A percentile compares a stretch with the other conserved stretches of the same genome.
Evolutionary conservation across 2,888 invertebrate genomes (phyloP).

Genomic region (Caenorhabditis sp.): DNA sequence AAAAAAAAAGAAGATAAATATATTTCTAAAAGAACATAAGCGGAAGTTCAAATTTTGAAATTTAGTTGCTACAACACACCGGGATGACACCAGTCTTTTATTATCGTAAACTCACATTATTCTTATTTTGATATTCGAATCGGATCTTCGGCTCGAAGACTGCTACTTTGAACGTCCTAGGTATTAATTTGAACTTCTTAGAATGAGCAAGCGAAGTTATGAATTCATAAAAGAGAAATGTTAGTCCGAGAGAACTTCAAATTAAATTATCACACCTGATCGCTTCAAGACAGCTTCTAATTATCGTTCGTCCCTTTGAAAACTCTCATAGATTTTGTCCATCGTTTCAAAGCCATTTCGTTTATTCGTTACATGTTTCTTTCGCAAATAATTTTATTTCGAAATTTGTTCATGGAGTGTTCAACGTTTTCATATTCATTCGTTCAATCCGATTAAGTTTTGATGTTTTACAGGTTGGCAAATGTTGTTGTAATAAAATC

Average conservation of each 20-base stretch:
- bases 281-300: no score
- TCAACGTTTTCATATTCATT: no score
- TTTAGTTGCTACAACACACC: background rate
- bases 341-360: no score
- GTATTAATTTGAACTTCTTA: no score
- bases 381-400: no score
- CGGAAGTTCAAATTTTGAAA: background rate
- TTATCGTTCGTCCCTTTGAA: no score
- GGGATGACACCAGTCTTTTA: background rate
- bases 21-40: background rate
- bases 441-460: background rate
- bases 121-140: no score
- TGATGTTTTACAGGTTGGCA: background rate
- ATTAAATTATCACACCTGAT: no score
- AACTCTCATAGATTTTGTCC: background rate
- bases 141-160: no score
- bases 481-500: background rate
- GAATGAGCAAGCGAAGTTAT: background rate
- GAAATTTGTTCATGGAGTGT: no score
- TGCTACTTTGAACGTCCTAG: no score
- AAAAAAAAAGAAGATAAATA: background rate
- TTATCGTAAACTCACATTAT: background rate
- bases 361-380: no score
- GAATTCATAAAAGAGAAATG: background rate
- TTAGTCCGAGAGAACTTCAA: background rate